These are phyloP conservation scores for Eupithecia exiguata DNA, from an alignment of 2,888 invertebrate genomes.

Conservation along the genomic window DNA sequence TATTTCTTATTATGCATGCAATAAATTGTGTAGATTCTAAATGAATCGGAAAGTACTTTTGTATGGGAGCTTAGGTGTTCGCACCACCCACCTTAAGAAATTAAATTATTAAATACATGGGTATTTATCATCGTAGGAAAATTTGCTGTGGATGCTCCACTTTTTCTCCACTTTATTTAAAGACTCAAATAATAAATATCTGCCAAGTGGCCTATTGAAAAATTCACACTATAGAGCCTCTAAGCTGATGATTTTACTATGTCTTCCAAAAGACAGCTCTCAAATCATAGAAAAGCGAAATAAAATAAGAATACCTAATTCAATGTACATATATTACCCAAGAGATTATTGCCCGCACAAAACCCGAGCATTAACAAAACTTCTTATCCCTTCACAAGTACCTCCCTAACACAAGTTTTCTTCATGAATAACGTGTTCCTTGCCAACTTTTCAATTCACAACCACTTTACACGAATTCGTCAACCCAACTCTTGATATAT, in stretches of 20 bases:
- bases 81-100: too few relatives aligned
- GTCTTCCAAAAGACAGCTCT: background rate
- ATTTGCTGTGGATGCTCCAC: too few relatives aligned
- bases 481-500: conserved; percentile 57
- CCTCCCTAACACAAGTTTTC: conserved; percentile 25
- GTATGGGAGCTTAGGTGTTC: too few relatives aligned
- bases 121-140: background rate
- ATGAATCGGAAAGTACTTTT: too few relatives aligned
- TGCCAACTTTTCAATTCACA: conserved; percentile 41
- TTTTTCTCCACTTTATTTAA: too few relatives aligned
- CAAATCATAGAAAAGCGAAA: background rate
- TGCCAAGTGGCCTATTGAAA: background rate
- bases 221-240: background rate
- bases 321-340: background rate
- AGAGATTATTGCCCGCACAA: conserved; percentile 3
- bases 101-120: too few relatives aligned
- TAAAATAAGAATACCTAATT: background rate
- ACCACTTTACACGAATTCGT: conserved; percentile 49
- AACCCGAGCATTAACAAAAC: conserved; percentile 19
- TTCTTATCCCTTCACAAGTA: conserved; percentile 25
- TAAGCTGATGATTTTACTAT: background rate
- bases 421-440: conserved; percentile 30
- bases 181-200: background rate
- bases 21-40: too few relatives aligned
- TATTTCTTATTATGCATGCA: too few relatives aligned